Base-by-base conservation (phyloP, 2,888 invertebrate species). In the Conomelus anceps region DNA sequence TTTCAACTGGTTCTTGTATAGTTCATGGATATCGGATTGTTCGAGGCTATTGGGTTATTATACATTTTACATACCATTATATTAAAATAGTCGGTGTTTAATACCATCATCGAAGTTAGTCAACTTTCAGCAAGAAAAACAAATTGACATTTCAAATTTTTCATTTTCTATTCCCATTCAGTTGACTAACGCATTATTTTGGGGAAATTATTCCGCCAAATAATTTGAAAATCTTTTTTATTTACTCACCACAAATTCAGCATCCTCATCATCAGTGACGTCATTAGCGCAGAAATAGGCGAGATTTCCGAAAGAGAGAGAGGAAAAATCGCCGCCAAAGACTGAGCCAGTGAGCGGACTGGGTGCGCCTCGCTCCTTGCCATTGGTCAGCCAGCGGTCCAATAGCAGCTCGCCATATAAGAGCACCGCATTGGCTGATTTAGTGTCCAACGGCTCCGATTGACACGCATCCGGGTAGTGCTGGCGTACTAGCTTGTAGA, bases 361-460 rank as follows among this genome's bases (percentile, higher is more conserved):
- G 13, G 90, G 90, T 34, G 34, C 88, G 3, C 90, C 91, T 22
- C 89, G 88, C 23, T 89, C 85, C 85, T 91, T 91, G 22, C 91
- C 91, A 88, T 91, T 90, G 26, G 85, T 41, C 0, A 91, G 89
- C 91, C 91, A 91, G 22, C 90, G 88, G 84, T 91, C 90, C 20
- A 91, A 87, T 34, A 91, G 86, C 9, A 91, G 86, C 89, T 91
- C 91, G 22, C 91, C 91, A 85, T 88, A 91, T 17, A 91, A 87
- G 22, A 91, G 86, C 22, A 91, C 88, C 23, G 90, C 90, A 23
- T 89, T 85, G 41, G 90, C 91, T 88, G 90, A 90, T 26, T 85
- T 22, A 1, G 22, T 6, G 29, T 86, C 26, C n/a, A 86, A n/a
- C 22, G 86, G 22, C 22, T 86, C n/a, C 29, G 26, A 86, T n/a